Base-by-base conservation (phyloP, 2,888 invertebrate genomes). In the Lasioglossum villosulum region DNA sequence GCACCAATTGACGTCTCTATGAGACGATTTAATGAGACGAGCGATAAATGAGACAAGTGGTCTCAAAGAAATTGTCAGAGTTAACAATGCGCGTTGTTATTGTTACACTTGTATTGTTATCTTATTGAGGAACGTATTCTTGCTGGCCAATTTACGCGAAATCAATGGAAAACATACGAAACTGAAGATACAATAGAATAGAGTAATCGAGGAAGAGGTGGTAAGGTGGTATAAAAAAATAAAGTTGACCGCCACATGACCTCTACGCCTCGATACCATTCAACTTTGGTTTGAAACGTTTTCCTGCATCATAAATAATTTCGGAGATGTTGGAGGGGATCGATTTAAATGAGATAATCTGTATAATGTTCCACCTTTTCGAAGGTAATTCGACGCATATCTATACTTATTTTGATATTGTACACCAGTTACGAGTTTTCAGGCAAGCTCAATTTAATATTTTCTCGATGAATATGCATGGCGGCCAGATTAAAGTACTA, bases 1-100 rank as follows among this genome's bases (percentile, higher is more conserved):
- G 4, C 34, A 8, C 66, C 34, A 66, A 66, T 66, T 66, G 66
- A 66, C 30, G 66, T 66, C 66, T 34, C 66, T 34, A 1, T 34
- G 66, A 66, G 66, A 4, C 19, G 66, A 23, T 66, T 66, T 66
- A 66, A 66, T 66, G 66, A 66, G 34, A 66, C 66, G 1, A 66
- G 34, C 66, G 19, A 66, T 66, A 66, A 66, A 66, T 66, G 66
- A 66, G 34, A 66, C 66, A 66, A 66, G 66, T 66, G 66, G 34
- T 34, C 66, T 66, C 34, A 66, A 66, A 66, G 66, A 34, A 66
- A 19, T 66, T 66, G 66, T 34, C 23, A 19, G 30, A 19, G 66
- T 66, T 34, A 19, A 34, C 66, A 66, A 30, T 66, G 30, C 34
- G 8, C 4, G 19, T 8, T 66, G 34, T 19, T 66, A 23, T 66